Conservation (phyloP, 2,797 vertebrate genomes). For the Mastacembelus armatus region DNA sequence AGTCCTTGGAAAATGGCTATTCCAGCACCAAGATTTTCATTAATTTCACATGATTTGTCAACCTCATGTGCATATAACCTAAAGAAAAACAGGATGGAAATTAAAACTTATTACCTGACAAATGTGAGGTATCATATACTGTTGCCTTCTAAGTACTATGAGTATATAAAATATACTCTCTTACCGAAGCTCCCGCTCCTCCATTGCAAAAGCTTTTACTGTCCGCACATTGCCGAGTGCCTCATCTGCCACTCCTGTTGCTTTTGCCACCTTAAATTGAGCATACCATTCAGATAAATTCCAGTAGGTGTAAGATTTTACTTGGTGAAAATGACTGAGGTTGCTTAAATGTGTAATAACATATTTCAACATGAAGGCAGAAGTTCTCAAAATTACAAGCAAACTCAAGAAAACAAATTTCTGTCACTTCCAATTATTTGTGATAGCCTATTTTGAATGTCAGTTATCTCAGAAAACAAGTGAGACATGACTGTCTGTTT, state of each 20-base stretch:
- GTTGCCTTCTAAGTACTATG: background rate
- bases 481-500: too few relatives aligned
- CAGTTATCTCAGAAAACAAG: too few relatives aligned
- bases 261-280: conserved; percentile 89
- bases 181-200: conserved; percentile 89
- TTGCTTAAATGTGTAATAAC: background rate
- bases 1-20: conserved; percentile 96
- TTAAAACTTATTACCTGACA: background rate
- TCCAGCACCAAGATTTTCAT: conserved; percentile 89
- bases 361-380: too few relatives aligned
- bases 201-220: conserved; percentile 96
- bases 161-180: conserved; percentile 45
- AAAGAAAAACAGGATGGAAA: conserved; percentile 2
- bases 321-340: background rate
- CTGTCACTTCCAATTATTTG: background rate
- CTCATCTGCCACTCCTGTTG: conserved; percentile 93
- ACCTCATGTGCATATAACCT: conserved; percentile 90
- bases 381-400: too few relatives aligned
- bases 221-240: conserved; percentile 94
- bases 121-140: background rate
- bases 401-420: background rate
- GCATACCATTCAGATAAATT: conserved; percentile 1
- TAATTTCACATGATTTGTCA: conserved; percentile 87
- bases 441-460: conserved; percentile 1
- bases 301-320: background rate